phyloP scores from a whole-genome alignment of 2,888 invertebrate genomes.

The Eilema griseolum region DNA sequence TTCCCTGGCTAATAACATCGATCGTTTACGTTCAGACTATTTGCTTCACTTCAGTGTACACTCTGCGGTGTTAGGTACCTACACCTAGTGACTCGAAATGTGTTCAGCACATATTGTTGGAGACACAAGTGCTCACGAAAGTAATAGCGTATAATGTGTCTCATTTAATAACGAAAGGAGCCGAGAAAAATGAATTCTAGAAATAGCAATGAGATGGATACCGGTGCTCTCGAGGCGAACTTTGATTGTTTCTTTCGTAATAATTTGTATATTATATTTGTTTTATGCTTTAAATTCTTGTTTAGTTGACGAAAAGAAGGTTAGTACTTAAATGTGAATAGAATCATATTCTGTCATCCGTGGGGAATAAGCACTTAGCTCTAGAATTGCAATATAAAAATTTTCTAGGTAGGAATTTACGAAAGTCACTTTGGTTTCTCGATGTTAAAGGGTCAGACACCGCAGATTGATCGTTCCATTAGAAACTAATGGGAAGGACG shows the following conservation, averaged over 20 bases:
- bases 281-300: constrained; percentile 79
- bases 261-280: constrained; percentile 82
- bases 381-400: background rate
- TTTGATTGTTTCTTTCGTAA: constrained; percentile 78
- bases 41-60: constrained; percentile 19
- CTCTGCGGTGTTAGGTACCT: constrained; percentile 28
- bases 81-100: constrained; percentile 30
- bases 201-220: constrained; percentile 79
- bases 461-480: background rate
- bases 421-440: background rate
- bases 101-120: background rate
- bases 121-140: background rate
- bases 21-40: constrained; percentile 43
- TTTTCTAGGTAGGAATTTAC: too few species aligned
- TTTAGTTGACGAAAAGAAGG: constrained; percentile 82
- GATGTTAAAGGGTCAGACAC: background rate
- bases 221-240: constrained; percentile 77
- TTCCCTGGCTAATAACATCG: constrained; percentile 50
- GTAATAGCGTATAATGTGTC: constrained; percentile 17
- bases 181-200: constrained; percentile 70
- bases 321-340: constrained; percentile 42
- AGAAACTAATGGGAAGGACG: too few species aligned
- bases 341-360: background rate
- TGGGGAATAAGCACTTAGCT: too few species aligned
- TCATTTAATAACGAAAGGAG: constrained; percentile 28